Conservation (phyloP, 1,140 invertebrate species). For the Drosophila carrolli region DNA sequence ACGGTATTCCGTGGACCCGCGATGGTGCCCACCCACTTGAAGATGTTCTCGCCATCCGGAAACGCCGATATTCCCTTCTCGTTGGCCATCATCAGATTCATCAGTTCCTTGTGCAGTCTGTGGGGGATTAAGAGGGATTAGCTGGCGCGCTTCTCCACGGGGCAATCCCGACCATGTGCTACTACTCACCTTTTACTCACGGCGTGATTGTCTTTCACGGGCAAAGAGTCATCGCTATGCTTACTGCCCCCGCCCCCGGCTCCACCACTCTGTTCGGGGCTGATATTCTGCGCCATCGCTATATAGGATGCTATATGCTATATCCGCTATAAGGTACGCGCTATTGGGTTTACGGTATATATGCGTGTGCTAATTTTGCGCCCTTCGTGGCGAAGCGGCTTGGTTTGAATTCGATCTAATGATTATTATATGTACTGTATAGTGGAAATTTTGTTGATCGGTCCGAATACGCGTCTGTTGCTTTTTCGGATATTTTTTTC, state of each 20-base stretch:
- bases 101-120: slow-evolving; percentile 93
- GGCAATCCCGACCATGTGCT: slow-evolving; percentile 43
- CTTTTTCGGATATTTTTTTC: slow-evolving; percentile 52
- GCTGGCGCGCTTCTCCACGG: not conserved
- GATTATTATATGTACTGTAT: slow-evolving; percentile 48
- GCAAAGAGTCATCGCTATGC: slow-evolving; percentile 90
- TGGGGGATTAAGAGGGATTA: slow-evolving; percentile 32
- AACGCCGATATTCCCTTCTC: slow-evolving; percentile 98
- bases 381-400: slow-evolving; percentile 15
- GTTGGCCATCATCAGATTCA: slow-evolving; percentile 93
- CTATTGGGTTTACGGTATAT: not conserved
- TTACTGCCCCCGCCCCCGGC: slow-evolving; percentile 85
- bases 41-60: slow-evolving; percentile 97
- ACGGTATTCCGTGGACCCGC: slow-evolving; percentile 95
- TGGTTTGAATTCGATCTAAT: slow-evolving; percentile 36
- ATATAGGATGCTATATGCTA: slow-evolving; percentile 11
- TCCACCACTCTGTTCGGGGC: slow-evolving; percentile 88
- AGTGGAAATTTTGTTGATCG: slow-evolving; percentile 60
- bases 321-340: not conserved
- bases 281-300: slow-evolving; percentile 93
- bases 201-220: slow-evolving; percentile 92
- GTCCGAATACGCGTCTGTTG: slow-evolving; percentile 62
- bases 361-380: slow-evolving; percentile 45
- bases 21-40: slow-evolving; percentile 98
- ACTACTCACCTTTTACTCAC: slow-evolving; percentile 92